Evolutionary conservation across 1,140 invertebrate species (phyloP).

Genomic region (Mya arenaria): DNA sequence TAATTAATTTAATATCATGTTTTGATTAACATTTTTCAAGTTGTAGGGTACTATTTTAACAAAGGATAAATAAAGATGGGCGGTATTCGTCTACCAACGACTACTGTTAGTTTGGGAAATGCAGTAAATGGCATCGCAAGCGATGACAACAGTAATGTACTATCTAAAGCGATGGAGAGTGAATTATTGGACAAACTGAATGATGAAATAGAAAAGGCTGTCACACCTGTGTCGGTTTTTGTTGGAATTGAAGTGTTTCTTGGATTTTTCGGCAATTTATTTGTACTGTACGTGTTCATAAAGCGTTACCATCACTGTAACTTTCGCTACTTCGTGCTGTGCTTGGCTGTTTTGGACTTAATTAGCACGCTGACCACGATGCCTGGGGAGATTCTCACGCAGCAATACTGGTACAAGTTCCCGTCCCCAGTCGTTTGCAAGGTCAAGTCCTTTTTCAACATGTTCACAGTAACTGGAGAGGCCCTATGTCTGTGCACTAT

Average conservation of each 20-base stretch:
- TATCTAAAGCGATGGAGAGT: too few relatives aligned
- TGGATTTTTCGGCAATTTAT: conserved; percentile 56
- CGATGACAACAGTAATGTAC: too few relatives aligned
- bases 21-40: too few relatives aligned
- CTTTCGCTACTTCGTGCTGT: conserved; percentile 58
- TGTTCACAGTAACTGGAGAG: conserved; percentile 60
- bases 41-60: too few relatives aligned
- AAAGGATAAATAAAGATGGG: too few relatives aligned
- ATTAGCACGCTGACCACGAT: conserved; percentile 62
- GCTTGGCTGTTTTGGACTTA: conserved; percentile 62
- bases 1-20: too few relatives aligned
- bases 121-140: too few relatives aligned
- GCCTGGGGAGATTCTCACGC: conserved; percentile 65
- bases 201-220: conserved; percentile 22
- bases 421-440: conserved; percentile 55
- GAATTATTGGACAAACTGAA: conserved; percentile 44
- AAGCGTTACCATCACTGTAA: conserved; percentile 48
- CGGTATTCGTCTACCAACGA: too few relatives aligned
- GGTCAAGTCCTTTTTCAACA: conserved; percentile 53
- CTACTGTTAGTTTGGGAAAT: too few relatives aligned
- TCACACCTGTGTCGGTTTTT: conserved; percentile 54
- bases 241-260: conserved; percentile 43
- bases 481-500: conserved; percentile 58
- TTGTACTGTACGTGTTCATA: conserved; percentile 63
- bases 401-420: conserved; percentile 65